These are phyloP conservation scores for Periophthalmus magnuspinnatus DNA, from an alignment of 2,797 vertebrate genomes.

Conservation along the genomic window DNA sequence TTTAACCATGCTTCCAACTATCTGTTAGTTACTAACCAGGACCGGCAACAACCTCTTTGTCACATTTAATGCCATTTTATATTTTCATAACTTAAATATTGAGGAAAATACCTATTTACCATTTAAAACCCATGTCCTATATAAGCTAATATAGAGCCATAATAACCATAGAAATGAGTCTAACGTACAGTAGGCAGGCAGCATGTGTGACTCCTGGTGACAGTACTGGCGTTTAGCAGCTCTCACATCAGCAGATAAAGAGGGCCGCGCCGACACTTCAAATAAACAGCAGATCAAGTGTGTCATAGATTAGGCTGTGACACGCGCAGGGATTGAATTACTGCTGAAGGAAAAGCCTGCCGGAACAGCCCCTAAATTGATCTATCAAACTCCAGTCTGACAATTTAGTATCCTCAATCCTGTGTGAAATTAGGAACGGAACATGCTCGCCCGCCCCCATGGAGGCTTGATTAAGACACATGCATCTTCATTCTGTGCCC, in stretches of 20 bases:
- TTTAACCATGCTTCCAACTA: no score
- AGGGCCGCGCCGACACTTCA: conserved; percentile 74
- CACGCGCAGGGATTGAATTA: conserved; percentile 73
- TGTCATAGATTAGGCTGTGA: conserved; percentile 72
- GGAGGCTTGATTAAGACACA: conserved; percentile 61
- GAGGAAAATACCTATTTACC: neutral
- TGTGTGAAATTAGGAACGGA: conserved; percentile 68
- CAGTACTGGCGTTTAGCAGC: conserved; percentile 42
- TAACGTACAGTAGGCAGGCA: conserved; percentile 49
- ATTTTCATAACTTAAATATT: neutral
- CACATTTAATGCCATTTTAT: neutral
- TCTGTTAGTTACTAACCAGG: no score
- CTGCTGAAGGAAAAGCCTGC: conserved; percentile 63
- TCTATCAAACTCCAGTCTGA: conserved; percentile 76
- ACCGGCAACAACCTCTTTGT: neutral
- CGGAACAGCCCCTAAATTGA: conserved; percentile 75
- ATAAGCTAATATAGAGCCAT: conserved; percentile 39
- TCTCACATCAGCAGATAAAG: conserved; percentile 66
- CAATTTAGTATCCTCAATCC: conserved; percentile 64
- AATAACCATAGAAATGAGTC: conserved; percentile 65
- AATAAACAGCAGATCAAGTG: conserved; percentile 77
- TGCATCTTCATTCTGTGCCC: conserved; percentile 49
- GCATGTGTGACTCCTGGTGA: conserved; percentile 56
- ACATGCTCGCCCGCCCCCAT: conserved; percentile 70
- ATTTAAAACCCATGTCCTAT: conserved; percentile 31